Conservation (phyloP, 2,797 vertebrate species). For the Bucorvus abyssinicus region DNA sequence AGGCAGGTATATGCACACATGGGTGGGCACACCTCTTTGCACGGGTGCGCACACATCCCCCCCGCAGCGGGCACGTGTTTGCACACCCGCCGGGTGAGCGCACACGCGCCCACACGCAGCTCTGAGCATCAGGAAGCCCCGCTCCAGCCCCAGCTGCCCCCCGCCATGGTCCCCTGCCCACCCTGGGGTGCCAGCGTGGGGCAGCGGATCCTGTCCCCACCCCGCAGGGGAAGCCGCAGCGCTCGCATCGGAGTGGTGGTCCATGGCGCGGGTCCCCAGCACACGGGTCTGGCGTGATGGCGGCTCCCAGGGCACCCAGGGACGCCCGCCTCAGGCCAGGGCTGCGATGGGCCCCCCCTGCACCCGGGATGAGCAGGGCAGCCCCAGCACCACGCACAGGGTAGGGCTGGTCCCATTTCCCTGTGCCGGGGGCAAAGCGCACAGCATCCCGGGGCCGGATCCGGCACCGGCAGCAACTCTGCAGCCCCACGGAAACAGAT, state of each 20-base stretch:
- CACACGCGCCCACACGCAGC: rapidly evolving
- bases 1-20: too few species aligned
- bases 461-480: background rate
- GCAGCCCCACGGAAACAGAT: background rate
- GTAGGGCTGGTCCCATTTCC: background rate
- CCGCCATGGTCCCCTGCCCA: rapidly evolving
- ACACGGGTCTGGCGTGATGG: background rate
- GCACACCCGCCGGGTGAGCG: too few species aligned
- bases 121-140: background rate
- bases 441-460: background rate
- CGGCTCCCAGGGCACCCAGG: too few species aligned
- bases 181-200: background rate
- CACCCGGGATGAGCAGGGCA: background rate
- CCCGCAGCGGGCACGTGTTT: background rate
- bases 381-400: background rate
- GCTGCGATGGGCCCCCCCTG: background rate
- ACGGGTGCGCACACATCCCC: rapidly evolving
- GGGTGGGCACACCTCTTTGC: background rate
- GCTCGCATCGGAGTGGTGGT: too few species aligned
- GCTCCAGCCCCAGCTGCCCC: rapidly evolving
- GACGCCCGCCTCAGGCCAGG: background rate
- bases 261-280: too few species aligned
- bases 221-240: background rate
- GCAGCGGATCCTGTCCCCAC: background rate
- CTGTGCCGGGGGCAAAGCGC: rapidly evolving